These are phyloP conservation scores for Leptopilina boulardi DNA, from an alignment of 1,140 invertebrate species.

Conservation along the genomic window DNA sequence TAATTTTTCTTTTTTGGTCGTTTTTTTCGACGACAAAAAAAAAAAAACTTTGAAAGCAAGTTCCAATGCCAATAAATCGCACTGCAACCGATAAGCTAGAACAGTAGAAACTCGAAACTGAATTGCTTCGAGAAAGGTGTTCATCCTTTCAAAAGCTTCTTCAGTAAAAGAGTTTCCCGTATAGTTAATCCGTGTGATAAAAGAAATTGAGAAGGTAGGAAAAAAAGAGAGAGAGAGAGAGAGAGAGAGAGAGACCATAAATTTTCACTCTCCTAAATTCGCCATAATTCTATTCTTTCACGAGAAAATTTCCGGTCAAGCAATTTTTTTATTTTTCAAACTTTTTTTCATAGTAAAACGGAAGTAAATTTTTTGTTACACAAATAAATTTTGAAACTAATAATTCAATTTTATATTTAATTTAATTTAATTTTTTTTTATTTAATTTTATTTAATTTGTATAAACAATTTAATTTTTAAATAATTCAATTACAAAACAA, in stretches of 20 bases:
- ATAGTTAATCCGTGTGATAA: slow-evolving; percentile 21
- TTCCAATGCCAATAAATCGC: neutral
- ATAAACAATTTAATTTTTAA: neutral
- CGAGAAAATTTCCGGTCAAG: neutral
- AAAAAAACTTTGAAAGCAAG: neutral
- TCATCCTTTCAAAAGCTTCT: slow-evolving; percentile 23
- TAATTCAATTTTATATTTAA: too few relatives aligned
- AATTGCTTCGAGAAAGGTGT: slow-evolving; percentile 20
- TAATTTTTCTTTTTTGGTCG: neutral
- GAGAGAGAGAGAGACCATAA: neutral
- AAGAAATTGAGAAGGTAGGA: slow-evolving; percentile 1
- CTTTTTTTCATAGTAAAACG: neutral
- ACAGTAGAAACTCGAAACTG: slow-evolving; percentile 27
- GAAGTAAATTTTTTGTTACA: too few relatives aligned
- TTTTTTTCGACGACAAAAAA: neutral
- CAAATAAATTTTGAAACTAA: too few relatives aligned
- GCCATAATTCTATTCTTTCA: neutral
- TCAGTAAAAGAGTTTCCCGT: neutral
- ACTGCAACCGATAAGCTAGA: slow-evolving; percentile 13
- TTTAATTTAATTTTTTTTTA: too few relatives aligned
- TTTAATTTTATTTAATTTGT: too few relatives aligned
- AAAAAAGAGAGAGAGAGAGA: too few relatives aligned
- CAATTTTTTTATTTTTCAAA: neutral
- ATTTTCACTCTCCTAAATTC: slow-evolving; percentile 20
- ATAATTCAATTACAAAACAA: too few relatives aligned